Conservation (phyloP, 2,113 vertebrate genomes). For the Candoia aspera region DNA sequence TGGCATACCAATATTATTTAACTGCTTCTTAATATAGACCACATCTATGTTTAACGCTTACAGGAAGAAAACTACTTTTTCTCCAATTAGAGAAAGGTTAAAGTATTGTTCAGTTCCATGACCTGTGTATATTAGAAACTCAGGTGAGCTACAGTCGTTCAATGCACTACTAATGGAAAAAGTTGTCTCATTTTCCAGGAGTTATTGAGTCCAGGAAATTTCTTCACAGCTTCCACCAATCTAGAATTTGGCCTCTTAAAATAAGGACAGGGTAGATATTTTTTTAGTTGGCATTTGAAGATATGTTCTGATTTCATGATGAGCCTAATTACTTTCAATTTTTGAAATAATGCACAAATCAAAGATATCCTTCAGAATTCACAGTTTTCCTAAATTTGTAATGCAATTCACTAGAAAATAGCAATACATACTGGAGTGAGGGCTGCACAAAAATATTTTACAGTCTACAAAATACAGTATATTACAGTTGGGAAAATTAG, state of each 20-base stretch:
- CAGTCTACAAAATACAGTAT: not conserved
- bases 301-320: not conserved
- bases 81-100: slow-evolving; percentile 27
- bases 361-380: not conserved
- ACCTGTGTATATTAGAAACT: not conserved
- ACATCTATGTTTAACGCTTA: slow-evolving; percentile 49
- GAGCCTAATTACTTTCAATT: not conserved
- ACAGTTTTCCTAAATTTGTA: not conserved
- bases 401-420: not conserved
- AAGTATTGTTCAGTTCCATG: not conserved
- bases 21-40: slow-evolving; percentile 59
- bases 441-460: not conserved
- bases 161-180: not conserved
- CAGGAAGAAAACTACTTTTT: slow-evolving; percentile 56
- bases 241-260: not conserved
- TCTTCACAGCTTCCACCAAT: not conserved
- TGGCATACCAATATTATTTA: slow-evolving; percentile 57
- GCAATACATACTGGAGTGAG: not conserved
- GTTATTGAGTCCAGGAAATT: not conserved
- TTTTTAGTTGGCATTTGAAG: not conserved
- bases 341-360: not conserved
- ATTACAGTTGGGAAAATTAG: not conserved
- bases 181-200: not conserved
- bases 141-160: not conserved
- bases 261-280: not conserved